Conservation (phyloP, 2,888 invertebrate species). For the Lasioglossum marginatum region DNA sequence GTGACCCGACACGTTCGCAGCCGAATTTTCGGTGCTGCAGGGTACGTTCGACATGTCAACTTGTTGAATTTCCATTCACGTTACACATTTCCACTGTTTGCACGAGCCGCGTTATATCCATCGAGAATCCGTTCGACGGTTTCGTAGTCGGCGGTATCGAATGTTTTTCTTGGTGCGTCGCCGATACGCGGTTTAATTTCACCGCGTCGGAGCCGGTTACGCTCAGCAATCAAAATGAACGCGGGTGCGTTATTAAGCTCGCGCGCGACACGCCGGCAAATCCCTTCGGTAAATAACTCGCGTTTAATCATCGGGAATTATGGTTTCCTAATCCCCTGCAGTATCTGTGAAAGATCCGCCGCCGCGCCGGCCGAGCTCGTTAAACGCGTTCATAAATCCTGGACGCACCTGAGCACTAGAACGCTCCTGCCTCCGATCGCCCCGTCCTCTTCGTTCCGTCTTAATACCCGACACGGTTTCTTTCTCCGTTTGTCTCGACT, state of each 20-base stretch:
- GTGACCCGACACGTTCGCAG: background rate
- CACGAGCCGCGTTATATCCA: conserved; percentile 24
- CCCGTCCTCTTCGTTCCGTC: conserved; percentile 14
- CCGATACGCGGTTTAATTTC: conserved; percentile 25
- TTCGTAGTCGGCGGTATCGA: conserved; percentile 18
- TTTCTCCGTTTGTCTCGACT: background rate
- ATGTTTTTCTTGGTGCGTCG: conserved; percentile 23
- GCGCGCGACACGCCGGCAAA: conserved; percentile 19
- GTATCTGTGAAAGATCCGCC: conserved; percentile 51
- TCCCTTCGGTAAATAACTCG: conserved; percentile 49
- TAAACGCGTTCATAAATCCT: conserved; percentile 57
- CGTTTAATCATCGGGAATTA: conserved; percentile 64
- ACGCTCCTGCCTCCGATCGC: conserved; percentile 22
- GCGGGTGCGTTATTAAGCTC: conserved; percentile 36
- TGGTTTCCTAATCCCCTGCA: conserved; percentile 65
- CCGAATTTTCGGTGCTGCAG: background rate
- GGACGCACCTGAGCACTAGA: conserved; percentile 41
- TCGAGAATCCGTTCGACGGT: background rate
- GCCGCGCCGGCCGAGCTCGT: conserved; percentile 28
- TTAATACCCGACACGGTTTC: conserved; percentile 14
- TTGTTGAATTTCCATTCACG: conserved; percentile 18
- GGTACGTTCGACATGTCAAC: background rate
- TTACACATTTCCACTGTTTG: background rate
- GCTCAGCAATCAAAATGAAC: conserved; percentile 27
- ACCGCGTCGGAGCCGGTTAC: conserved; percentile 41